Evolutionary conservation across 2,797 vertebrate genomes (phyloP).

Genomic region (Tapirus indicus): DNA sequence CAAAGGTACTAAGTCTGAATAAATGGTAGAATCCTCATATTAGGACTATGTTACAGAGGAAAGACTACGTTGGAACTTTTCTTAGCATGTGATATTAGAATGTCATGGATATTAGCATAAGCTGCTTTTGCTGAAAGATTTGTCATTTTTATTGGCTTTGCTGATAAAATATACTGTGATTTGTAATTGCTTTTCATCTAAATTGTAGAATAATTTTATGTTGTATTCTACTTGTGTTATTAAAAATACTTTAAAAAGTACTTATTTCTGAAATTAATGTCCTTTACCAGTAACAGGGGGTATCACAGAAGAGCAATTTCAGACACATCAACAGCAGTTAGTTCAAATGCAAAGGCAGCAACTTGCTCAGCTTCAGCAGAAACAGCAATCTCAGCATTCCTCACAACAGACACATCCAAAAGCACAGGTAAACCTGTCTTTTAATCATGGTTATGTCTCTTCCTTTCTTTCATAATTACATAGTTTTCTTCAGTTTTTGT

Average conservation of each 20-base stretch:
- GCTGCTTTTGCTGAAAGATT: background rate
- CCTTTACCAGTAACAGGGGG: constrained; percentile 89
- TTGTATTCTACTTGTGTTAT: constrained; percentile 42
- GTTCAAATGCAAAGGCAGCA: constrained; percentile 96
- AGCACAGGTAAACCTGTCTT: constrained; percentile 88
- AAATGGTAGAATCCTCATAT: constrained; percentile 38
- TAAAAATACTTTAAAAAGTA: constrained; percentile 44
- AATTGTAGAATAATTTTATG: constrained; percentile 19
- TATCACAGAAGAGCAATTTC: constrained; percentile 96
- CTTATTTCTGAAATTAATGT: constrained; percentile 65
- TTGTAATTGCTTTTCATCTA: constrained; percentile 43
- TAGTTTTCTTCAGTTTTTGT: background rate
- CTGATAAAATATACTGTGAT: background rate
- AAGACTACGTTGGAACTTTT: background rate
- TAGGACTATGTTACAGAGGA: background rate
- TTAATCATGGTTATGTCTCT: background rate
- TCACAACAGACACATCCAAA: constrained; percentile 89
- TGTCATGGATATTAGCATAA: background rate
- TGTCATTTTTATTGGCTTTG: constrained; percentile 49
- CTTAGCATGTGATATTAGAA: background rate
- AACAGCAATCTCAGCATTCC: constrained; percentile 91
- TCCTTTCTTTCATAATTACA: background rate
- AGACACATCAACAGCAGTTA: constrained; percentile 95
- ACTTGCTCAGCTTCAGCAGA: constrained; percentile 93
- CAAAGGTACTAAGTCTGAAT: constrained; percentile 20